Base-by-base conservation (phyloP, 2,113 vertebrate species). In the Empidonax traillii region DNA sequence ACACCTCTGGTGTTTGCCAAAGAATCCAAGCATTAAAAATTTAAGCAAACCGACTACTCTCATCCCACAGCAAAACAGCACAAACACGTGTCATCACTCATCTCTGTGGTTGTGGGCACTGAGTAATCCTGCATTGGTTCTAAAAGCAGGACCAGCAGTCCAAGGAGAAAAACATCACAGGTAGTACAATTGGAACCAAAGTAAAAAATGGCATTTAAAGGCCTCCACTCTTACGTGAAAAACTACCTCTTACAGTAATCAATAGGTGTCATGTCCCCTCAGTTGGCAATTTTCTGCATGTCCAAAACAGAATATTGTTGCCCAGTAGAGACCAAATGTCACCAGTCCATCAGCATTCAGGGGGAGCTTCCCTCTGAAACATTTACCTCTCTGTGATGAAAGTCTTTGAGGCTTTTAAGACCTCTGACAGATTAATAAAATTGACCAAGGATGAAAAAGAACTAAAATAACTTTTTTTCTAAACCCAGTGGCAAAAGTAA, bases 61-160 rank as follows among this genome's bases (percentile, higher is more conserved):
- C 6, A 4, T 91, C 53, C 79, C 78, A 41, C 58, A 72, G 62
- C 25, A 78, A 67, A 89, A 61, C 55, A 62, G 46, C 88, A 76
- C 53, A 35, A 66, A 79, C 74, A 44, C 13, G 0, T 90, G 61
- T n/a, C 84, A 37, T 8, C 39, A 1, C 69, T 72, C 92, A 61
- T 21, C 56, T 78, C 73, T 24, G 15, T 0, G 0, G 43, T 27
- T 46, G 56, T 0, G 0, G 61, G 41, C 1, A 0, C 66, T 14
- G 53, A 78, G 52, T 16, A 59, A 59, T 27, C 78, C 77, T 71
- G 30, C 56, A 3, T 0, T 7, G 44, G 30, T 15, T 75, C 62
- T 33, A 18, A 79, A 62, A 35, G 33, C 19, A 9, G 49, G 27
- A n/a, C 30, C 41, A 65, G 62, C 52, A 68, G 49, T 8, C 56